Evolutionary conservation across 2,888 invertebrate species (phyloP).

Genomic region (Philonicus albiceps): DNA sequence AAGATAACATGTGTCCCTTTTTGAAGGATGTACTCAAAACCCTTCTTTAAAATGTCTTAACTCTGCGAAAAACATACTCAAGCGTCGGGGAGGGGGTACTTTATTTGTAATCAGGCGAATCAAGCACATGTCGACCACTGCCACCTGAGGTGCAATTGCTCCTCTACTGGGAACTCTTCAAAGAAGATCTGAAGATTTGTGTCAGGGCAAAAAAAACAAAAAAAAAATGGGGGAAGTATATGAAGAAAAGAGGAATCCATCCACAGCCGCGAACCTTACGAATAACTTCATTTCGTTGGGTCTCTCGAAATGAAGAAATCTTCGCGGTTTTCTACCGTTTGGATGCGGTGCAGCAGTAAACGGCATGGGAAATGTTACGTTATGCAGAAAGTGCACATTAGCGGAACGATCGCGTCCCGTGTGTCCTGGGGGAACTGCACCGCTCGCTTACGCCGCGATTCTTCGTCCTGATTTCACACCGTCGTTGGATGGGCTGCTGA

Average conservation of each 20-base stretch:
- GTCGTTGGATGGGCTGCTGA: too few species aligned
- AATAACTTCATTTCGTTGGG: not conserved
- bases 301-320: not conserved
- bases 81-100: not conserved
- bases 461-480: slow-evolving; percentile 36
- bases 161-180: not conserved
- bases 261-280: not conserved
- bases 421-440: not conserved
- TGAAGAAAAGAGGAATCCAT: not conserved
- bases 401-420: not conserved
- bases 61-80: not conserved
- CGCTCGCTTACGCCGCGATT: not conserved
- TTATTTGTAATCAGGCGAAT: not conserved
- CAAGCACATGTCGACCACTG: not conserved
- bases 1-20: not conserved
- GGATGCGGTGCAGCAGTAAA: not conserved
- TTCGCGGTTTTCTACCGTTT: not conserved
- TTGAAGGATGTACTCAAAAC: not conserved
- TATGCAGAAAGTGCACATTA: not conserved
- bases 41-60: not conserved
- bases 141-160: not conserved
- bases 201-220: not conserved
- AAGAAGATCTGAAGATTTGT: not conserved
- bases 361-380: not conserved
- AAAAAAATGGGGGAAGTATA: not conserved